Base-by-base conservation (phyloP, 1,140 invertebrate genomes). In the Megalonaias nervosa region DNA sequence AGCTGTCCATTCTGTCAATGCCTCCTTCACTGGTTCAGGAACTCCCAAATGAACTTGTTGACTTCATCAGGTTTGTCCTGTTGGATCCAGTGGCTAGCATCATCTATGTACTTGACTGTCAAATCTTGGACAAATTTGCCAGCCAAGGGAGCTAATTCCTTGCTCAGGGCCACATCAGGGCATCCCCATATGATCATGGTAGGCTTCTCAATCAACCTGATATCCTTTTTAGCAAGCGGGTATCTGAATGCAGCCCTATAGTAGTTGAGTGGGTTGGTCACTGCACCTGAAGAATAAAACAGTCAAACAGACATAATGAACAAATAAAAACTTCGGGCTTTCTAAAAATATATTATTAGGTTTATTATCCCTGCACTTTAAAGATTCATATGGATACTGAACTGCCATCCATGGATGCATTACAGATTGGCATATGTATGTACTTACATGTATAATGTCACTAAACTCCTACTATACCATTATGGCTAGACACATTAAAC, bases 251-350 rank as follows among this genome's bases (percentile, higher is more conserved):
- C 86, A 76, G 93, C 94, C 64, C 94, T 90, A 82, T 93, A 96
- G 90, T 95, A 96, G 90, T 96, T 96, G 61, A 96, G 92, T n/a
- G 95, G 93, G 19, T 94, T 94, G 15, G 94, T 94, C 92, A 95
- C 94, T 77, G 95, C 94, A 86, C 94, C 94, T 94, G 70, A 48
- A 48, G 38, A 48, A 48, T 48, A 48, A 48, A 48, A 38, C 9
- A 9, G 38, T 48, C 38, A 48, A 9, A 48, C 4, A 6, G 4
- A 48, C 38, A 48, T 48, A 48, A 48, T 48, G 38, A 48, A 48
- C 9, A 11, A 26, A 2, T 38, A 38, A 38, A 38, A 38, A 38
- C 38, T 38, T 3, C 4, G 2, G 38, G 4, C 38, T 38, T 38
- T 38, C 38, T 38, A 38, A 38, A 38, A 38, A 38, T 9, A 38